Base-by-base conservation (phyloP, 2,888 invertebrate species). In the Bombylius discolor region DNA sequence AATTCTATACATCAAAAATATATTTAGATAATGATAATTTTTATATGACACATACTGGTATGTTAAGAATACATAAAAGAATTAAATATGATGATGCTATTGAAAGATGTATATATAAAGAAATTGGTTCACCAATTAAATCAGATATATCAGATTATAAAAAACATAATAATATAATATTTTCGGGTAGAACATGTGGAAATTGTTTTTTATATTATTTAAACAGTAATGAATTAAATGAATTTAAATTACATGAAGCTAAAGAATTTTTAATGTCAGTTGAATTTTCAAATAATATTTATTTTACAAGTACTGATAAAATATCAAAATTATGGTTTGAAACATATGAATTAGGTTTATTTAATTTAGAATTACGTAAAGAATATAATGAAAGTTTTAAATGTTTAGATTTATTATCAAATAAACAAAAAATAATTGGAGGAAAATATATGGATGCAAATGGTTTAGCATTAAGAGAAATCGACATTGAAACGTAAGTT, bases 1-100 rank as follows among this genome's bases (percentile, higher is more conserved):
- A 67, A 48, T 78, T 76, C 67, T 73, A 74, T 59, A 75, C 80
- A 65, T 79, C 82, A 47, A 79, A 79, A 73, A 62, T 83, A 9
- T 70, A 75, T 51, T 63, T 83, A 44, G 77, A 78, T 9, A 69
- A 68, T 1, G 70, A 78, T 31, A 65, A 65, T 39, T 61, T 83
- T 0, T 82, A 81, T 75, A 73, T 81, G 59, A 78, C 80, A 49
- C 73, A 77, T 62, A 77, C 77, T 5, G 63, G 65, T 32, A 70
- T 67, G 56, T 58, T 73, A 34, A 65, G 71, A 5, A 65, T 67
- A 49, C 66, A 73, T 54, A 63, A 60, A 13, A 65, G 73, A 2
- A 33, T 70, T 63, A 61, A 64, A 62, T 51, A 68, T 36, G 36
- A 36, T 36, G 67, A 71, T 58, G 61, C 69, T 44, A 54, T 77